These are phyloP conservation scores for Neoaliturus tenellus DNA, from an alignment of 2,888 invertebrate species.

Conservation along the genomic window DNA sequence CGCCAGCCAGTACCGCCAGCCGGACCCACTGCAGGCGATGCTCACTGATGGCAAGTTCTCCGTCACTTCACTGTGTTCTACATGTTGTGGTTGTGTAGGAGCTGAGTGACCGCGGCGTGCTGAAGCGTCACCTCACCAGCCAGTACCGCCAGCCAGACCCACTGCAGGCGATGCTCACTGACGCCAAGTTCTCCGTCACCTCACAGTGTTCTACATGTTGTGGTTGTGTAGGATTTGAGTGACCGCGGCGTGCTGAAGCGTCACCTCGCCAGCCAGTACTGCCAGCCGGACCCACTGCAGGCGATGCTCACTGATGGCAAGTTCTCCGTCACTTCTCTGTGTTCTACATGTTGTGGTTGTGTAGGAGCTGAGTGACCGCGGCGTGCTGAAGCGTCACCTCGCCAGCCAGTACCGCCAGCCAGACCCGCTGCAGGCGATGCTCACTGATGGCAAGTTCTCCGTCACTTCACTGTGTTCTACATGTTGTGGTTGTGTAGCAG, in stretches of 20 bases:
- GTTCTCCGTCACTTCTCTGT: conserved; percentile 52
- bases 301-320: conserved; percentile 59
- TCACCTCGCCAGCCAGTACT: conserved; percentile 55
- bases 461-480: too few relatives aligned
- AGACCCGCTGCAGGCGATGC: conserved; percentile 62
- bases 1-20: conserved; percentile 56
- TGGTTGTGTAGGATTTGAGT: conserved; percentile 72
- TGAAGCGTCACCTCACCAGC: conserved; percentile 70
- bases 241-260: conserved; percentile 74
- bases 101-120: conserved; percentile 72
- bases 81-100: too few relatives aligned
- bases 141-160: conserved; percentile 60
- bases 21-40: conserved; percentile 61
- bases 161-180: conserved; percentile 59
- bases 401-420: conserved; percentile 57
- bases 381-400: conserved; percentile 72
- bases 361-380: conserved; percentile 73
- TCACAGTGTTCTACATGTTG: too few relatives aligned
- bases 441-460: conserved; percentile 56
- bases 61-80: conserved; percentile 35
- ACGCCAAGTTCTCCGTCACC: conserved; percentile 57
- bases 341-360: conserved; percentile 69
- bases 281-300: conserved; percentile 60
- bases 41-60: conserved; percentile 56
- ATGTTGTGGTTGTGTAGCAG: too few relatives aligned